phyloP scores from a whole-genome alignment of 2,113 vertebrate genomes.

The Pycnonotus jocosus region DNA sequence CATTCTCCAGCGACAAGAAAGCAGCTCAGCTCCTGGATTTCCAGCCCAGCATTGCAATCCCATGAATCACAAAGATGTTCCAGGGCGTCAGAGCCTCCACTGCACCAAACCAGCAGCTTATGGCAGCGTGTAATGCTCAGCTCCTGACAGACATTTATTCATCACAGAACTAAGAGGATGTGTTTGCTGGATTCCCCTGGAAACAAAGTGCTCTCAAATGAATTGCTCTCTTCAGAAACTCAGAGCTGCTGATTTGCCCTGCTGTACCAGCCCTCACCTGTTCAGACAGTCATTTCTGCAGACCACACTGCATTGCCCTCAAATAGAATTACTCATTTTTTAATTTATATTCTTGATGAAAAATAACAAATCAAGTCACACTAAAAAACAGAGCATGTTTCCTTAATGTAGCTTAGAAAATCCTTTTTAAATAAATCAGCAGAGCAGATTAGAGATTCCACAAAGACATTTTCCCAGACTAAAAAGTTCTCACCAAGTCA shows the following conservation, averaged over 20 bases:
- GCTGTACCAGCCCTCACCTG: neutral
- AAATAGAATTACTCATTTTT: neutral
- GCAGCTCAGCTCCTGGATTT: neutral
- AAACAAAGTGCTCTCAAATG: neutral
- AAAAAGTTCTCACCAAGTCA: neutral
- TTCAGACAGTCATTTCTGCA: neutral
- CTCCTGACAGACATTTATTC: conserved; percentile 19
- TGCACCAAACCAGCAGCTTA: neutral
- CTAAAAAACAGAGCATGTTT: neutral
- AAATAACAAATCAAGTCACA: neutral
- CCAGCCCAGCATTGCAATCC: conserved; percentile 5
- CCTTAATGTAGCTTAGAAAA: neutral
- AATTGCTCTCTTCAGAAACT: neutral
- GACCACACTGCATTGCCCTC: neutral
- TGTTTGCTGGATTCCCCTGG: conserved; percentile 2
- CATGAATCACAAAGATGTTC: conserved; percentile 40
- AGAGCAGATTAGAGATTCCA: neutral
- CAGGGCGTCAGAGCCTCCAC: neutral
- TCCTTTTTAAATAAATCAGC: neutral
- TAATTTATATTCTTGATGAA: neutral
- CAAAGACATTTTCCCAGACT: neutral
- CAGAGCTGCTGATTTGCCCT: neutral
- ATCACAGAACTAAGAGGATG: neutral
- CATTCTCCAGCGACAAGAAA: neutral
- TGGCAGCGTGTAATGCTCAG: neutral